Percentiles rank a stretch among this genome's conserved stretches.
Evolutionary conservation across 2,113 vertebrate species (phyloP).

Genomic region (Corvus cornix): DNA sequence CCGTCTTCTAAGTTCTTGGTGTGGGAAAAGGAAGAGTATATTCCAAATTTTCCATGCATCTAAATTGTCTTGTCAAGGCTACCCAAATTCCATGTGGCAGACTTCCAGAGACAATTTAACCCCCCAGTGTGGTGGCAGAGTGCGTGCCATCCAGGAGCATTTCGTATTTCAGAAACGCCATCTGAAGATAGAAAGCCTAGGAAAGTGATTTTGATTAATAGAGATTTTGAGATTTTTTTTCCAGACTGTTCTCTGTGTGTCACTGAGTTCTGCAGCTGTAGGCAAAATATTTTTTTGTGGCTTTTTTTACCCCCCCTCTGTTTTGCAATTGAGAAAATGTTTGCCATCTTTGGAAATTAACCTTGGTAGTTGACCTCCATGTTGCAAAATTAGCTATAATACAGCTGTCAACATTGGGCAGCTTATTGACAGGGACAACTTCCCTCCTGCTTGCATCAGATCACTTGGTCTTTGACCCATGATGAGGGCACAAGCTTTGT

Average conservation of each 20-base stretch:
- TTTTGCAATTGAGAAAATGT: conserved; percentile 58
- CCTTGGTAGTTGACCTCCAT: conserved; percentile 23
- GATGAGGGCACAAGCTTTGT: neutral
- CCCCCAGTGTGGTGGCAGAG: neutral
- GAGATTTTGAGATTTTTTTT: neutral
- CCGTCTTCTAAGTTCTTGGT: neutral
- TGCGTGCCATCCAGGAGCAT: neutral
- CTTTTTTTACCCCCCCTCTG: neutral
- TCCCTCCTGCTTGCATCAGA: conserved; percentile 2
- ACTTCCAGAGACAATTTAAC: neutral
- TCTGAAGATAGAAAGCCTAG: neutral
- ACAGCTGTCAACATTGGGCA: neutral
- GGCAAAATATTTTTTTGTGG: neutral
- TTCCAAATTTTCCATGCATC: neutral
- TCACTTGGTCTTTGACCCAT: conserved; percentile 19
- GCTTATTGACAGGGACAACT: conserved; percentile 20
- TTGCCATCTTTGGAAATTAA: conserved; percentile 35
- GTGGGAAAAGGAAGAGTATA: neutral
- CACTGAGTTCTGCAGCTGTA: neutral
- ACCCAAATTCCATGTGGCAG: neutral
- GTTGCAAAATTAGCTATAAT: conserved; percentile 37
- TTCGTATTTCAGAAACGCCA: neutral
- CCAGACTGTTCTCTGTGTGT: neutral
- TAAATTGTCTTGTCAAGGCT: neutral
- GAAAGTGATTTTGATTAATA: neutral